Evolutionary conservation across 2,113 vertebrate species (phyloP), one percentile per base, ranked within the genome.

Genomic region (Anolis sagrei): DNA sequence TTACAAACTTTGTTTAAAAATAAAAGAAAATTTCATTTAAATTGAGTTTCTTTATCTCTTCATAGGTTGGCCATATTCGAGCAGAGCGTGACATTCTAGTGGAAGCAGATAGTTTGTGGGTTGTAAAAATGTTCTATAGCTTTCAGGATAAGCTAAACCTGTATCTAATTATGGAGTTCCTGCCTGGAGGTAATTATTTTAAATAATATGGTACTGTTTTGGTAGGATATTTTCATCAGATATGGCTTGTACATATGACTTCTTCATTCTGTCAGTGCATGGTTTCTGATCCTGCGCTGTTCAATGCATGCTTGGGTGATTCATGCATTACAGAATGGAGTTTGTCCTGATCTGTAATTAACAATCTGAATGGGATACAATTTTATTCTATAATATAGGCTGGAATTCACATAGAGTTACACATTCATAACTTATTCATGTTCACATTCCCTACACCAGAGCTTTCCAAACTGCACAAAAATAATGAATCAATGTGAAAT

Each of bases 71-170:
- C 86, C 99, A 99, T 88, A 99, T 99, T 76, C 98, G 98, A 79
- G 99, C 99, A 0, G 99, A 99, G 92, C 89, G 99, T 77, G 99
- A 99, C 93, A 99, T 99, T 89, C 97, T 99, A 88, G 98, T 99
- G 85, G 99, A 99, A 90, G 99, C 98, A 11, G 99, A 99, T 94
- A 99, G 98, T 81, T 91, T 98, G 93, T 99, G 99, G 99, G 99
- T 99, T 79, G 99, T 99, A 90, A 99, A 99, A 93, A 99, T 99
- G 99, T 99, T 99, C 95, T 99, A 99, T 58, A 99, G 99, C 84
- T 99, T 99, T 94, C 99, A 99, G 95, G 99, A 99, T 93, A 99
- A 99, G 93, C 96, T 99, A 95, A 99, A 99, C 96, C 98, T 99
- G 88, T 99, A 99, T 95, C 97, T 99, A 91, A 98, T 99, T 95